Evolutionary conservation across 2,888 invertebrate genomes (phyloP), one percentile per base, ranked within the genome.

Genomic region (Bombylius discolor): DNA sequence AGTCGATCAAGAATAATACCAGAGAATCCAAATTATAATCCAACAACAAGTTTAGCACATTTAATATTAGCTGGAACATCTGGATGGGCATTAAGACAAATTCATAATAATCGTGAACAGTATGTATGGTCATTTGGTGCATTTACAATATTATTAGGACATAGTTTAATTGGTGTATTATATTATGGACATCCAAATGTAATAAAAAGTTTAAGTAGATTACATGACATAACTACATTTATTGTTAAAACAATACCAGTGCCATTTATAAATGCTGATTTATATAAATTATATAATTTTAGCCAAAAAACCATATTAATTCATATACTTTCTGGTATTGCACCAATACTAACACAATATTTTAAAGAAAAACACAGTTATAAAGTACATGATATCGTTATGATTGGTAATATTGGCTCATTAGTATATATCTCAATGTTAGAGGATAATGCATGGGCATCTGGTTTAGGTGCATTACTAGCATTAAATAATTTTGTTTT

Each of bases 391-490:
- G 62, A 62, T 32, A 13, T 59, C 0, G 33, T 59, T 13, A 14
- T 62, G 3, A 39, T 62, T 3, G 62, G 58, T 4, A 63, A 62
- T 39, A 12, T 63, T 9, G 59, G 49, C 13, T 60, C 63, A 3
- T 14, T 62, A 48, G 1, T 59, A 4, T 60, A 58, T 49, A 48
- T 62, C 14, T 58, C 62, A 9, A 14, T 62, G 1, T 49, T 12
- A 1, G 57, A 60, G 13, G 61, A 63, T n/a, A 59, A 57, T 9
- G 56, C 61, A 8, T 64, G 63, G 63, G 60, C 60, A 11, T 59
- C 58, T 33, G 63, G 63, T 11, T 47, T 63, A 39, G 55, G 61
- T 13, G 61, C 63, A 1, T 45, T 64, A 11, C 34, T 53, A 7
- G 48, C 56, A 14, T 34, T 64, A 9, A 64, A 64, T 55, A 61